Evolutionary conservation across 2,888 invertebrate genomes (phyloP), one percentile per base, ranked within the genome.

Genomic region (Venusia cambrica): DNA sequence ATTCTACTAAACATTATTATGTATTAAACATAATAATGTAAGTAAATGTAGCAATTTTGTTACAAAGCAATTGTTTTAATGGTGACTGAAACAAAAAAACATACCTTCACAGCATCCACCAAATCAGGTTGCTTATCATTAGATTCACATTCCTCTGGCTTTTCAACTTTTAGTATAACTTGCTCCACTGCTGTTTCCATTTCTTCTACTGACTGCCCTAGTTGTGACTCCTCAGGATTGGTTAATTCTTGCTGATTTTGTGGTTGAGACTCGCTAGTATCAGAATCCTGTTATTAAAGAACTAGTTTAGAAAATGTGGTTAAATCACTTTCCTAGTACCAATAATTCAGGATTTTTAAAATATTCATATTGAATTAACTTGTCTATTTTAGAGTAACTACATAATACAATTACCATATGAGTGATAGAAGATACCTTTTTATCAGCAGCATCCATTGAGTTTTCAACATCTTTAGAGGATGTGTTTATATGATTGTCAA

Each of bases 401-500:
- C n/a, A n/a, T n/a, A n/a, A n/a, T n/a, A n/a, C n/a, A n/a, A n/a
- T n/a, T n/a, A n/a, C n/a, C n/a, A n/a, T 15, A 1, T 8, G 9
- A 18, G 13, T 7, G 5, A 29, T 16, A 1, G 12, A 10, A 11
- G 20, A 16, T 35, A 40, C 35, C 29, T 25, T 22, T 20, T 33
- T 29, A 5, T 26, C 17, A 15, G 24, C 12, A 16, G 15, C 13
- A 10, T 13, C 5, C 11, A 20, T 28, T 10, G 9, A 16, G 17
- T 10, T 20, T 2, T 33, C 33, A 20, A 12, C 13, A 6, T 9
- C 39, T 34, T 30, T 31, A 13, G 35, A 43, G 9, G 40, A 40
- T 7, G 31, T 27, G 25, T 35, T 35, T 13, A 30, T 33, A n/a
- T 41, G 29, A 29, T 39, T 28, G 18, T 41, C 27, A 20, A 38